Percentiles rank a stretch among this genome's conserved stretches.
Conservation (phyloP, 2,888 invertebrate genomes). For the Meiosimyza platycephala region DNA sequence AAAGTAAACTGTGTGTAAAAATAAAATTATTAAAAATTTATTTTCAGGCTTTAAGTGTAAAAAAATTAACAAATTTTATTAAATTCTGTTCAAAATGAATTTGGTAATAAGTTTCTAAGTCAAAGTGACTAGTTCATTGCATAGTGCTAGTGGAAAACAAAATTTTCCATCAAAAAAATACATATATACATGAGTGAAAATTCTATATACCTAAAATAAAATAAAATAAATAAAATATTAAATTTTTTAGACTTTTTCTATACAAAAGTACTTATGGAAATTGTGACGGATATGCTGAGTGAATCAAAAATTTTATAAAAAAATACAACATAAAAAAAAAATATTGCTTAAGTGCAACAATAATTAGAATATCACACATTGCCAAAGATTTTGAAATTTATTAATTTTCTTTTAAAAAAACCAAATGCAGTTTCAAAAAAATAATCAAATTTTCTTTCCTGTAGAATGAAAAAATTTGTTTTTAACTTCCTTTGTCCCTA, state of each 20-base stretch:
- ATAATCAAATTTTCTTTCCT: not conserved
- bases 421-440: conserved; percentile 10
- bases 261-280: not conserved
- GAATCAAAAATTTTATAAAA: not conserved
- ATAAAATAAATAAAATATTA: not conserved
- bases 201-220: too few species aligned
- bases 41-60: conserved; percentile 19
- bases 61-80: conserved; percentile 6
- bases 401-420: conserved; percentile 17
- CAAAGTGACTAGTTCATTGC: not conserved
- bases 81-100: too few species aligned
- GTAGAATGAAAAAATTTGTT: conserved; percentile 34
- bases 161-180: not conserved
- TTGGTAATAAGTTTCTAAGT: too few species aligned
- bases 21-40: conserved; percentile 41
- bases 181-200: not conserved
- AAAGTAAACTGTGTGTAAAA: conserved; percentile 37
- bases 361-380: not conserved
- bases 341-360: not conserved
- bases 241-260: not conserved
- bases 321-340: not conserved
- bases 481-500: conserved; percentile 32
- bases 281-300: not conserved
- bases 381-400: not conserved
- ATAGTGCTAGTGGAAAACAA: not conserved